Evolutionary conservation across 2,888 invertebrate genomes (phyloP).

Genomic region (Noctua fimbriata): DNA sequence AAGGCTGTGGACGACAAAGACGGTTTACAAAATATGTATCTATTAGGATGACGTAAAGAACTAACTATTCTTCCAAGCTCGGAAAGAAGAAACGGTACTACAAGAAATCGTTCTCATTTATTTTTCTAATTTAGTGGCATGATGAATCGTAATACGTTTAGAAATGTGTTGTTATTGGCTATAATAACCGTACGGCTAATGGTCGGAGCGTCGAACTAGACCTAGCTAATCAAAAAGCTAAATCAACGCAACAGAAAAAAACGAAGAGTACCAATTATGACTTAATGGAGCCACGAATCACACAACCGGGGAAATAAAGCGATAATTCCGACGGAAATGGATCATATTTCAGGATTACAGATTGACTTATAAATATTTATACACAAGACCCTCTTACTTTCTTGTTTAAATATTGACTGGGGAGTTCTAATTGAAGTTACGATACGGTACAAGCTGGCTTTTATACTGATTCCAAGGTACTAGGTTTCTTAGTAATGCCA

Average conservation of each 20-base stretch:
- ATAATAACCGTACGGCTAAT: background rate
- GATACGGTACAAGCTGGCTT: constrained; percentile 8
- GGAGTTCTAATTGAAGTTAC: constrained; percentile 34
- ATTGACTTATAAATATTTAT: constrained; percentile 45
- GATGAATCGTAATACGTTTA: constrained; percentile 11
- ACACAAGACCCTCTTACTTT: constrained; percentile 2
- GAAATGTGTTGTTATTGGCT: constrained; percentile 22
- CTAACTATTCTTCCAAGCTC: background rate
- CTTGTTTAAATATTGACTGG: constrained; percentile 29
- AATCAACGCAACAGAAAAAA: constrained; percentile 22
- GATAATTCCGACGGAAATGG: constrained; percentile 22
- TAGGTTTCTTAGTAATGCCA: constrained; percentile 10
- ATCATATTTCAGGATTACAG: constrained; percentile 34
- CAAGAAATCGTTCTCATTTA: constrained; percentile 27
- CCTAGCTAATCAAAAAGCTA: constrained; percentile 14
- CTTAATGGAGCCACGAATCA: constrained; percentile 14
- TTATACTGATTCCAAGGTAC: constrained; percentile 14
- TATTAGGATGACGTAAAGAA: background rate
- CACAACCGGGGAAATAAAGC: constrained; percentile 24
- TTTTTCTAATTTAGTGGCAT: constrained; percentile 15
- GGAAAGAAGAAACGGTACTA: background rate
- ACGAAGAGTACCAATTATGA: constrained; percentile 28
- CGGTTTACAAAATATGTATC: background rate
- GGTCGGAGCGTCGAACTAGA: constrained; percentile 6
- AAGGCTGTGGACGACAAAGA: background rate